These are phyloP conservation scores for Apostichopus leukothele DNA, from an alignment of 53 echinoderm and acorn worm species.

Conservation along the genomic window DNA sequence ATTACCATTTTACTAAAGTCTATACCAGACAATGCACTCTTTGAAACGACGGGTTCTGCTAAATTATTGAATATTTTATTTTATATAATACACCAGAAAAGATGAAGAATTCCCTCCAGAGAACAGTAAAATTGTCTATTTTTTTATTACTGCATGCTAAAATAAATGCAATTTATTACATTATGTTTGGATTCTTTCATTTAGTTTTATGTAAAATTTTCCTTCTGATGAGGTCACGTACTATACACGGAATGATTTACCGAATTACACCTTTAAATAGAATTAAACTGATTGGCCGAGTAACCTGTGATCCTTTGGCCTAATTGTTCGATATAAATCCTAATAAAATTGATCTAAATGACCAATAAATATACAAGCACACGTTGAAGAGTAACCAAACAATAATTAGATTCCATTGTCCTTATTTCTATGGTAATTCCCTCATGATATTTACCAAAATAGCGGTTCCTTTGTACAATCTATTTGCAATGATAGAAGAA, in stretches of 20 bases:
- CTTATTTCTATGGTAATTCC: slow-evolving; percentile 27
- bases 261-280: neutral
- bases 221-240: neutral
- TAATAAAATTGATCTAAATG: slow-evolving; percentile 26
- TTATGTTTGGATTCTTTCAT: neutral
- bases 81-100: too few species aligned
- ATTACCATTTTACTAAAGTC: too few species aligned
- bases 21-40: too few species aligned
- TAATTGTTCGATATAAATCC: slow-evolving; percentile 34
- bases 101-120: neutral
- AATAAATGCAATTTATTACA: neutral
- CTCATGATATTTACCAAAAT: slow-evolving; percentile 25
- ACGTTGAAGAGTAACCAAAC: slow-evolving; percentile 17
- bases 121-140: neutral
- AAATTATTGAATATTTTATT: too few species aligned
- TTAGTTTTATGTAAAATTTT: neutral
- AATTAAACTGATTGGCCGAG: slow-evolving; percentile 21
- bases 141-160: neutral
- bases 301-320: slow-evolving; percentile 28
- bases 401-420: slow-evolving; percentile 37
- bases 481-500: neutral
- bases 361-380: slow-evolving; percentile 23
- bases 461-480: slow-evolving; percentile 27
- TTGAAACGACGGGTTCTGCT: too few species aligned
- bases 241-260: neutral